Percentiles rank a stretch among this genome's conserved stretches.
Evolutionary conservation across 2,888 invertebrate species (phyloP).

Genomic region (Chloromyia formosa): DNA sequence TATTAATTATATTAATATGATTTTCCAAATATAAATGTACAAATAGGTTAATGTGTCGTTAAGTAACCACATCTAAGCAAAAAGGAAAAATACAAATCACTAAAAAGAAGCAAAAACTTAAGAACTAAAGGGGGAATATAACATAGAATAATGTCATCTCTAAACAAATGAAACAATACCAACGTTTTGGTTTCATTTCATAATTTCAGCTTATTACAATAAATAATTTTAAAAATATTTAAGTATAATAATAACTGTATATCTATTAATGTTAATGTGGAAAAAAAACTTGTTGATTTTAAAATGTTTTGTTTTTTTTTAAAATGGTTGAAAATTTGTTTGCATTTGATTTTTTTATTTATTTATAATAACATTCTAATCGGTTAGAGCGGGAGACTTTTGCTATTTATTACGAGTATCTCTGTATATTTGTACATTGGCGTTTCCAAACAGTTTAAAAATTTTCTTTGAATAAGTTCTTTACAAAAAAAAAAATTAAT

Average conservation of each 20-base stretch:
- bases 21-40: constrained; percentile 51
- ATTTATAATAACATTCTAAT: too few species aligned
- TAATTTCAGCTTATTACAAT: neutral
- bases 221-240: neutral
- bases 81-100: constrained; percentile 16
- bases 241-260: neutral
- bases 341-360: neutral
- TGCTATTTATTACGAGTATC: too few species aligned
- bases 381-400: too few species aligned
- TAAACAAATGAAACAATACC: too few species aligned
- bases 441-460: constrained; percentile 7
- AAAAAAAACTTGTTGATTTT: constrained; percentile 26
- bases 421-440: neutral
- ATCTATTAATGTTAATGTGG: constrained; percentile 14
- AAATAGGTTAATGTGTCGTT: constrained; percentile 49
- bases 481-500: constrained; percentile 22
- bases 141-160: too few species aligned
- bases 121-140: too few species aligned
- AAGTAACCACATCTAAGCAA: constrained; percentile 42
- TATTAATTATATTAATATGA: constrained; percentile 17
- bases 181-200: too few species aligned
- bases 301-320: too few species aligned
- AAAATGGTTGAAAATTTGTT: constrained; percentile 15
- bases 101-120: too few species aligned
- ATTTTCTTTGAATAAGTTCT: constrained; percentile 27